phyloP scores from a whole-genome alignment of 2,888 invertebrate species.

The Netelia fuscicornis region DNA sequence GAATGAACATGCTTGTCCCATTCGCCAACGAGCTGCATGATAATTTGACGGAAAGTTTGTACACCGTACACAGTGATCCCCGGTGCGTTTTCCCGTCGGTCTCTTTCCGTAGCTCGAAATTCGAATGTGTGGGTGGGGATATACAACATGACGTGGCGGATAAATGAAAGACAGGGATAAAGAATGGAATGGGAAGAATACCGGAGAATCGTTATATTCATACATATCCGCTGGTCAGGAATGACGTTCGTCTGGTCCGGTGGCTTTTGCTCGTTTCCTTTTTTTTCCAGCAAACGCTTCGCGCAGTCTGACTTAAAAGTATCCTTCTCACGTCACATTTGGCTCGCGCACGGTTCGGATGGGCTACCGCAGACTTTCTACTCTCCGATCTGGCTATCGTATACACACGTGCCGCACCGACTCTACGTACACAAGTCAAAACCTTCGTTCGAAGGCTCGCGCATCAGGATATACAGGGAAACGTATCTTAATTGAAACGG shows the following conservation, averaged over 20 bases:
- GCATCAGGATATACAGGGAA: constrained; percentile 38
- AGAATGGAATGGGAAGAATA: constrained; percentile 23
- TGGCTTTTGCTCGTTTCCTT: constrained; percentile 41
- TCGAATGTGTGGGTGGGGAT: constrained; percentile 47
- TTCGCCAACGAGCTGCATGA: constrained; percentile 64
- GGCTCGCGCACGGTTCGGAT: constrained; percentile 51
- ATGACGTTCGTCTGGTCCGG: constrained; percentile 49
- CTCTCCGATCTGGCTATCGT: constrained; percentile 58
- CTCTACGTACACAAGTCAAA: constrained; percentile 38
- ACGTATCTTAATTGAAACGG: constrained; percentile 68
- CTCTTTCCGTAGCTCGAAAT: constrained; percentile 56
- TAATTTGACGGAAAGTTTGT: constrained; percentile 72
- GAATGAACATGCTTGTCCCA: constrained; percentile 37
- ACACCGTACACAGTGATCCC: constrained; percentile 29
- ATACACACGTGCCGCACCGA: constrained; percentile 16
- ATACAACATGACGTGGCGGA: constrained; percentile 17
- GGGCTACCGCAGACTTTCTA: constrained; percentile 41
- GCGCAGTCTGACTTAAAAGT: constrained; percentile 61
- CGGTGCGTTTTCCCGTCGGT: constrained; percentile 54
- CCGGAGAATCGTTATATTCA: constrained; percentile 22
- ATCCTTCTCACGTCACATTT: constrained; percentile 74
- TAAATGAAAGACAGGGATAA: constrained; percentile 52
- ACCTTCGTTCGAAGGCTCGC: constrained; percentile 61
- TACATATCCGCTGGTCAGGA: constrained; percentile 38
- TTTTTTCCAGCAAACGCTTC: constrained; percentile 54